Evolutionary conservation across 2,888 invertebrate species (phyloP), one percentile per base, ranked within the genome.

Genomic region (Hedychridium roseum): DNA sequence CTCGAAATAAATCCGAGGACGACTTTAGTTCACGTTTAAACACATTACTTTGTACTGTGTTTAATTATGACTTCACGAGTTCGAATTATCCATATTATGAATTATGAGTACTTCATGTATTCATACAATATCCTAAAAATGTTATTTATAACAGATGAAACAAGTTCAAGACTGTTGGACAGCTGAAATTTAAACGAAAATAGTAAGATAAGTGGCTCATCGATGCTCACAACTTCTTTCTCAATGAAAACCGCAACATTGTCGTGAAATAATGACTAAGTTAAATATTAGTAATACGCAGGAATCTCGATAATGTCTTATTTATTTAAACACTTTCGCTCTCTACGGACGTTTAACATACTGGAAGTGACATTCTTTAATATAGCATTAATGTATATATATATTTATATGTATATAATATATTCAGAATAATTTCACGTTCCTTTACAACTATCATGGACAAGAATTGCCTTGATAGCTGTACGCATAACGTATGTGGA

Each of bases 351-450:
- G n/a, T n/a, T n/a, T 34, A 40, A 47, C 17, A 23, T 27, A 45
- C 4, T 23, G 31, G 9, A 46, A 46, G 48, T 34, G 32, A 35
- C 37, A 28, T 11, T 17, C 18, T 28, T 27, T 26, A 46, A 46
- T 17, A 1, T 39, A 42, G 42, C 27, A 35, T 50, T 15, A 12
- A 18, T 11, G 38, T 44, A 44, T 9, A 11, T 42, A 40, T 43
- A 18, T 21, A n/a, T n/a, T n/a, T n/a, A n/a, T n/a, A n/a, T n/a
- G n/a, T n/a, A n/a, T n/a, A n/a, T n/a, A n/a, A n/a, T n/a, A n/a
- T n/a, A n/a, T n/a, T n/a, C n/a, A 43, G 44, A 23, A 54, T 49
- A 41, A 39, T 49, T 54, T 49, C 40, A 54, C 54, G 35, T 49
- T 42, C 20, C 23, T 43, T 14, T 34, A 37, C 43, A 53, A 41